Conservation (phyloP, 2,888 invertebrate species). For the Ligdia adustata region DNA sequence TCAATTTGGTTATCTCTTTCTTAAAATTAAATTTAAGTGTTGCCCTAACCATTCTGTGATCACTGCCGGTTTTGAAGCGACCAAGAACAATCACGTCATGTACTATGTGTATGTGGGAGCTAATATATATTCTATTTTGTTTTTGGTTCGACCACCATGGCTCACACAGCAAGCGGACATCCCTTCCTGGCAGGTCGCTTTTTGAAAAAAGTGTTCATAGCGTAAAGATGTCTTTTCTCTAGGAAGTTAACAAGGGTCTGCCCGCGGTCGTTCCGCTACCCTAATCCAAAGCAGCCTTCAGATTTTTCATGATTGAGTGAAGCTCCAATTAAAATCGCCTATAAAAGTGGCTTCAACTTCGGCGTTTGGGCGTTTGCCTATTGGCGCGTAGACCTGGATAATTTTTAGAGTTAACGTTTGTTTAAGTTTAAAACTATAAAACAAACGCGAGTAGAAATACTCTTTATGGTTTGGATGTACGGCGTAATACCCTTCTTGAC, state of each 20-base stretch:
- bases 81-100: neutral
- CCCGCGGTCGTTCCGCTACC: neutral
- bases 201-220: slow-evolving; percentile 4
- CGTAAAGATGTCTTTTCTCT: neutral
- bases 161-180: neutral
- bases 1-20: neutral
- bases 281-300: neutral
- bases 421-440: neutral
- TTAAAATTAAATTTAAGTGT: neutral
- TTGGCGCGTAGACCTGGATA: neutral
- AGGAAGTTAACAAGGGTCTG: neutral
- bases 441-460: neutral
- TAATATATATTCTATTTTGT: neutral
- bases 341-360: neutral
- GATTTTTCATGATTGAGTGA: neutral
- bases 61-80: neutral
- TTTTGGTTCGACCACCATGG: neutral
- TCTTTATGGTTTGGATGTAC: neutral
- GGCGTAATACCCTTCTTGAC: neutral
- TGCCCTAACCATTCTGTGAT: neutral
- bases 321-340: neutral
- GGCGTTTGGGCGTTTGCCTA: neutral
- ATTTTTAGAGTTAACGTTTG: neutral
- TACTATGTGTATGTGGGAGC: neutral
- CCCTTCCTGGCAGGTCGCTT: neutral